phyloP scores from a whole-genome alignment of 1,140 invertebrate genomes.

The Oppia nitens region DNA sequence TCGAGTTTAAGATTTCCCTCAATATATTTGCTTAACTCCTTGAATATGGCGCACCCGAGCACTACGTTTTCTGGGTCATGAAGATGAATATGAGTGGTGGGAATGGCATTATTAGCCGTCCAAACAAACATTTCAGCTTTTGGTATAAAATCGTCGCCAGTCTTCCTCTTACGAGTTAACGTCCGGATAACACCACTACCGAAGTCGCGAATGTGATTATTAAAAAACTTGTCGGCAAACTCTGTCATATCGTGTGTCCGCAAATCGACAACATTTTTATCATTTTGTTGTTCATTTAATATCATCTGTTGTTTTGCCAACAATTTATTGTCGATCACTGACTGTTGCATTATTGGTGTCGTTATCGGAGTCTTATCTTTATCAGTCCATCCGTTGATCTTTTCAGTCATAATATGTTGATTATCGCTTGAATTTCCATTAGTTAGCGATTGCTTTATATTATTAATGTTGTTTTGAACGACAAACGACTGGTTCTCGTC shows the following conservation, averaged over 20 bases:
- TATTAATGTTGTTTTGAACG: neutral
- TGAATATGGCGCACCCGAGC: conserved; percentile 72
- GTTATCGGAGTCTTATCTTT: too few species aligned
- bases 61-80: conserved; percentile 86
- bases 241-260: conserved; percentile 61
- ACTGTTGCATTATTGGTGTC: conserved; percentile 6
- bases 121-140: conserved; percentile 85
- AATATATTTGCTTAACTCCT: conserved; percentile 73
- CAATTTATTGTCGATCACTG: conserved; percentile 5
- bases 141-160: conserved; percentile 48
- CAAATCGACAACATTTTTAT: conserved; percentile 26
- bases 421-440: neutral
- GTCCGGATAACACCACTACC: conserved; percentile 77
- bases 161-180: conserved; percentile 42
- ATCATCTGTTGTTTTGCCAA: conserved; percentile 28
- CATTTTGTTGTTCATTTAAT: neutral
- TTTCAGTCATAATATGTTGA: neutral
- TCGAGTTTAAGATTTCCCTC: conserved; percentile 62
- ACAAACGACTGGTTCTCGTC: neutral
- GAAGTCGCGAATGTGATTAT: conserved; percentile 62
- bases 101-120: conserved; percentile 68
- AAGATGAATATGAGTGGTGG: conserved; percentile 68
- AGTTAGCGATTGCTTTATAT: neutral
- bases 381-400: conserved; percentile 3
- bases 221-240: conserved; percentile 84